phyloP scores from a whole-genome alignment of 2,797 vertebrate genomes.

The Notolepis coatsorum region DNA sequence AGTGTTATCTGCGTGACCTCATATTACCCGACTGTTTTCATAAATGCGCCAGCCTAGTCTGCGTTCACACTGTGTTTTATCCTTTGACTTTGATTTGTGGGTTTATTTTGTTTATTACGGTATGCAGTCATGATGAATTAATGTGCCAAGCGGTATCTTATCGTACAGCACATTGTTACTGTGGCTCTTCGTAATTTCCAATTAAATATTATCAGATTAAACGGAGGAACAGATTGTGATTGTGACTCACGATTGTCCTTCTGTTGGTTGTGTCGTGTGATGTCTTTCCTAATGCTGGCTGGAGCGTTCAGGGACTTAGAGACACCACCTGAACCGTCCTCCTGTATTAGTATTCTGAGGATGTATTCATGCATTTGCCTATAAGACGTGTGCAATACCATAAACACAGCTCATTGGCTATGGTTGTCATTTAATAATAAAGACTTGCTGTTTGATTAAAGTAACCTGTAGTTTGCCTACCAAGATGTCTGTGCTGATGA shows the following conservation, averaged over 20 bases:
- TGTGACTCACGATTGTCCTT: background rate
- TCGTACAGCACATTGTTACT: background rate
- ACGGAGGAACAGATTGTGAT: background rate
- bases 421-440: too few species aligned
- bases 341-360: too few species aligned
- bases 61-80: background rate
- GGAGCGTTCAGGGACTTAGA: background rate
- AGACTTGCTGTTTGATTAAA: too few species aligned
- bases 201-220: background rate
- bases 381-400: too few species aligned
- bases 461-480: too few species aligned
- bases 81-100: background rate
- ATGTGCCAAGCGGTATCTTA: background rate
- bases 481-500: too few species aligned
- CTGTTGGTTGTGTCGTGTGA: background rate
- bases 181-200: background rate
- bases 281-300: background rate
- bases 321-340: background rate
- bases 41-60: background rate
- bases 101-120: too few species aligned
- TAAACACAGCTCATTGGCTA: too few species aligned
- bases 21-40: slow-evolving; percentile 1
- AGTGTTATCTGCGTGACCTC: slow-evolving; percentile 38
- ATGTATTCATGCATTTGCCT: too few species aligned
- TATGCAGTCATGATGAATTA: slow-evolving; percentile 9